A percentile compares a stretch with the other conserved stretches of the same genome.
Conservation (phyloP, 2,888 invertebrate species). For the Patella caerulea region DNA sequence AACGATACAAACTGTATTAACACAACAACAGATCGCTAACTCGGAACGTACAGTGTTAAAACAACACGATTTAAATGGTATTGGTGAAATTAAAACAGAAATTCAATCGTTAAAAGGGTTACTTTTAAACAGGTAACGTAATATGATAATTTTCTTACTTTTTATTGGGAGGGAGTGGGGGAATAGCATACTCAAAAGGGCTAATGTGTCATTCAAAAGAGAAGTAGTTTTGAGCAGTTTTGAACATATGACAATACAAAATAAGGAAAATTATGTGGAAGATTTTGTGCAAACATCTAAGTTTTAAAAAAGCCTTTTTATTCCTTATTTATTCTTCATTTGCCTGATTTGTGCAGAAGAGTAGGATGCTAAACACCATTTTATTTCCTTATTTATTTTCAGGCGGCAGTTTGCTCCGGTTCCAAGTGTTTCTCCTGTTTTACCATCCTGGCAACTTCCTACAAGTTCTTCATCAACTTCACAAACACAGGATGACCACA, state of each 20-base stretch:
- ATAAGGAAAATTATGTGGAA: no score
- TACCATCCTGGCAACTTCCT: conserved; percentile 55
- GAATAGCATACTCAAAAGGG: no score
- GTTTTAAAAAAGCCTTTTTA: no score
- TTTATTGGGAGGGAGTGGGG: no score
- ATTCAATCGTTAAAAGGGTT: conserved; percentile 58
- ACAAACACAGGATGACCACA: no score
- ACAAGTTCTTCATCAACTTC: conserved; percentile 23
- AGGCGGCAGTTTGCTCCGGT: conserved; percentile 59
- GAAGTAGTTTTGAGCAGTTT: no score
- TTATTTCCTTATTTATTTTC: conserved; percentile 10
- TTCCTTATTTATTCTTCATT: no score
- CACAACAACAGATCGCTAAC: conserved; percentile 1
- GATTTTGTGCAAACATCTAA: no score
- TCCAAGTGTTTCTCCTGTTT: conserved; percentile 43
- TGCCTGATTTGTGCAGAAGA: no score
- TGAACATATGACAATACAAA: no score
- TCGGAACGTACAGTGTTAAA: conserved; percentile 25
- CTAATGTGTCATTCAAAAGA: no score
- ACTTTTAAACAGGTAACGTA: conserved; percentile 54
- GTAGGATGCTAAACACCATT: no score
- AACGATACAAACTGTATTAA: neutral
- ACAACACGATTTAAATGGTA: conserved; percentile 39
- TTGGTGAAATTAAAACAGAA: conserved; percentile 57
- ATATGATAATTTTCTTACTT: neutral